phyloP scores from a whole-genome alignment of 2,113 vertebrate species.

The Corythaixoides concolor region DNA sequence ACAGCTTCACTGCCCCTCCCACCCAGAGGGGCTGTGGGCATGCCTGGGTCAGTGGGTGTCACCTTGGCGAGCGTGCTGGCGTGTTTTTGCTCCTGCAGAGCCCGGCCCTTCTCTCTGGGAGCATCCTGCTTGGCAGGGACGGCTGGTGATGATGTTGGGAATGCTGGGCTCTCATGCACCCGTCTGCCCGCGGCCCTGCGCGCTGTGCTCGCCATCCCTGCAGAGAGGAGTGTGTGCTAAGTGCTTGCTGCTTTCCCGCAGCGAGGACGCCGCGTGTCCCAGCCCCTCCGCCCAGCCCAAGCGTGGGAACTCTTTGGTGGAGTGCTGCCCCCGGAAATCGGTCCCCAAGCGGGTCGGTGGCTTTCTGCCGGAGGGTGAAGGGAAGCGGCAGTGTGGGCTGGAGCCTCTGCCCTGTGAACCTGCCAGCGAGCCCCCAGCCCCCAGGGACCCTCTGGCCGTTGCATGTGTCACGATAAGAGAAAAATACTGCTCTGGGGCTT shows the following conservation, averaged over 20 bases:
- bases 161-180: neutral
- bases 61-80: neutral
- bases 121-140: neutral
- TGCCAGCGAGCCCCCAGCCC: neutral
- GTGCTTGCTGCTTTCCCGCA: neutral
- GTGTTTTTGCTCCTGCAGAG: neutral
- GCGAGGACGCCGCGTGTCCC: neutral
- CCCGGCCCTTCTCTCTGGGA: neutral
- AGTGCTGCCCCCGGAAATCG: neutral
- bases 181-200: neutral
- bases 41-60: neutral
- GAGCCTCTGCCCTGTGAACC: neutral
- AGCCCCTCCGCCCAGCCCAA: neutral
- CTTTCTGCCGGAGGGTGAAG: neutral
- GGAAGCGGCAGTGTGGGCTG: neutral
- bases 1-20: neutral
- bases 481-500: neutral
- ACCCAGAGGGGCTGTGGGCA: neutral
- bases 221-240: rapidly evolving
- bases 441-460: neutral
- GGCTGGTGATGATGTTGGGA: neutral
- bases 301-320: slow-evolving; percentile 17
- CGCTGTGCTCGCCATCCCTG: rapidly evolving
- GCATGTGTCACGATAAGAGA: rapidly evolving
- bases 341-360: neutral